Evolutionary conservation across 2,797 vertebrate genomes (phyloP).

Genomic region (Enteromius trimaculatus): DNA sequence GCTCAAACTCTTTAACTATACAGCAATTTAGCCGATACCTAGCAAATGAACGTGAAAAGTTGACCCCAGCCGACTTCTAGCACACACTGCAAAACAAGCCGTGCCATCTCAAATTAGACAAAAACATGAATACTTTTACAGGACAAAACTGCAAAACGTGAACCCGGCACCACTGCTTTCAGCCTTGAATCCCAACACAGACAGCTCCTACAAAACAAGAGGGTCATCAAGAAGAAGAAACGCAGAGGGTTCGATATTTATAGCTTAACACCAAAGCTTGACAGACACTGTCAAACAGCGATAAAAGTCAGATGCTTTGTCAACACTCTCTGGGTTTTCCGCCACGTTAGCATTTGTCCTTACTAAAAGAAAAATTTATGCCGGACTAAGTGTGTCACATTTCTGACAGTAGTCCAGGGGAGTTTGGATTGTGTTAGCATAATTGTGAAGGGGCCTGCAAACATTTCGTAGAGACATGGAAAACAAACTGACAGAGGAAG

Average conservation of each 20-base stretch:
- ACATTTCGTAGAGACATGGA: conserved; percentile 50
- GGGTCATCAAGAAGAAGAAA: conserved; percentile 39
- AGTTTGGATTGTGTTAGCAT: conserved; percentile 49
- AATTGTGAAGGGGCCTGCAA: conserved; percentile 27
- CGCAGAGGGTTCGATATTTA: conserved; percentile 41
- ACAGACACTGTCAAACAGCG: conserved; percentile 56
- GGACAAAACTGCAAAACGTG: conserved; percentile 44
- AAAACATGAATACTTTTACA: conserved; percentile 19
- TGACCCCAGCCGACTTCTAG: conserved; percentile 34
- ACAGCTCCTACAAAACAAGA: conserved; percentile 17
- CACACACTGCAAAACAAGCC: background rate
- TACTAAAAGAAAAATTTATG: background rate
- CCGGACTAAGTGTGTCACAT: background rate
- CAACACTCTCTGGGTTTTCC: conserved; percentile 17
- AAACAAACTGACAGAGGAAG: conserved; percentile 47
- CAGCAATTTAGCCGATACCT: conserved; percentile 40
- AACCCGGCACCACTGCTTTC: conserved; percentile 23
- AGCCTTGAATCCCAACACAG: background rate
- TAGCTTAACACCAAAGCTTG: conserved; percentile 39
- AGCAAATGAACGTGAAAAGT: conserved; percentile 31
- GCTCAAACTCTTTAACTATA: conserved; percentile 33
- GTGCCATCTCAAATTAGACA: conserved; percentile 18
- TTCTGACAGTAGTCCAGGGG: conserved; percentile 16
- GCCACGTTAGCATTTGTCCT: background rate
- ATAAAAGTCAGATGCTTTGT: conserved; percentile 41